Evolutionary conservation across 37 sponge, comb jelly and placozoan species (phyloP), one percentile per base, ranked within the genome.

Genomic region (Aphrocallistes beatrix): DNA sequence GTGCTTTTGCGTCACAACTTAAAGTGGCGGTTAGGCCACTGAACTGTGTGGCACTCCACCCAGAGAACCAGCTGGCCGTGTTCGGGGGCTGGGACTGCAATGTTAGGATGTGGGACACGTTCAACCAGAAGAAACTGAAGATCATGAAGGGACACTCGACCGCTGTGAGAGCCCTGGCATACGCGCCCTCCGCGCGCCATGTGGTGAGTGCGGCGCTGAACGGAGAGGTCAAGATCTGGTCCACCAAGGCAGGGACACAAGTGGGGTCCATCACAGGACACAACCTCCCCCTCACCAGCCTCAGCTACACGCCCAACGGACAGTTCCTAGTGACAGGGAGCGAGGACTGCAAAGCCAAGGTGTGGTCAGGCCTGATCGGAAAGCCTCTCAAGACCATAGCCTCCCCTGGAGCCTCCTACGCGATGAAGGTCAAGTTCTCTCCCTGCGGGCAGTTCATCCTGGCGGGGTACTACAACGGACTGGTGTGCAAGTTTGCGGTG

Each of bases 191-290:
- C n/a, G 97, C 94, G 21, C 88, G 89, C 21, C 90, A 94, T 51
- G 87, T 96, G n/a, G 91, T 88, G 1, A 94, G 94, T 8, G 97
- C 97, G 21, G 75, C 92, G 21, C 86, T 96, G 23, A 92, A 92
- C 85, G 94, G 97, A 6, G 92, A 96, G 51, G 92, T 96, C 36
- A 92, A 88, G 85, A 42, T 96, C 23, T 96, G 94, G 94, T 89
- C 92, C 38, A 86, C 88, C 0, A 89, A 84, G 82, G 87, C 90
- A 21, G 97, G 94, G 0, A 36, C 85, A 37, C 83, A 89, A 13
- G 85, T 95, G 28, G 96, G 96, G 1, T 90, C 81, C 39, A 84
- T 95, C n/a, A 45, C 32, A 0, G 96, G 96, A 16, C 96, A 95
- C 85, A 51, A 75, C 81, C 86, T 37, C n/a, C 93, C 96, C 23